Base-by-base conservation (phyloP, 2,888 invertebrate genomes). In the Agrotis puta region DNA sequence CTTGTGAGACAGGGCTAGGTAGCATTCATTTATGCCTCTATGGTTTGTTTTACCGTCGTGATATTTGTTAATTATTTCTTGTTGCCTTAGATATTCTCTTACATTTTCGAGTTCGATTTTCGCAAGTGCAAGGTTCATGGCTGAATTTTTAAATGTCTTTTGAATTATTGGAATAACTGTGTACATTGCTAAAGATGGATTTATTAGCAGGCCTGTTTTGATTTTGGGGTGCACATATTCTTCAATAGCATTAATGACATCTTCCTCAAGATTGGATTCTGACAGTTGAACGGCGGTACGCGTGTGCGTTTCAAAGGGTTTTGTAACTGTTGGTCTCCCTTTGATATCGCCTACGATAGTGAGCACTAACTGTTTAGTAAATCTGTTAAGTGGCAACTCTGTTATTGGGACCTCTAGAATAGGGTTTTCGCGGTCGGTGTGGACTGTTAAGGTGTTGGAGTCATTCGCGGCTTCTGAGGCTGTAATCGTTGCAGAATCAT, bases 131-230 rank as follows among this genome's bases (percentile, higher is more conserved):
- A 62, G 16, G 4, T 83, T 77, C 66, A 79, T 76, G 0, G 76
- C 24, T 0, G 79, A 76, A 18, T 57, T 81, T 33, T 50, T 75
- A 24, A 80, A 83, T 2, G 61, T 22, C 9, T 65, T n/a, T 54
- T 81, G 81, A 1, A 77, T 69, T 2, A 74, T 74, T 0, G 77
- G 79, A 2, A 77, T 66, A 2, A 82, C 77, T 53, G 16, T 13
- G 20, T 71, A 66, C 70, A 70, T 70, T 2, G 24, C 48, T 20
- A 70, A 43, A 5, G 59, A 22, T 5, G 61, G 61, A 16, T 48
- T 61, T 47, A 70, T 70, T n/a, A 59, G 27, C 6, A 64, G 6
- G 3, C 58, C 64, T 0, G 70, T 70, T 39, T 70, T 64, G 3
- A 64, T 58, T 58, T 69, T 63, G 3, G 63, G 68, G 13, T 69